Percentiles rank a stretch among this genome's conserved stretches.
phyloP scores from a whole-genome alignment of 2,888 invertebrate genomes.

The Pristionchus arcanus region DNA sequence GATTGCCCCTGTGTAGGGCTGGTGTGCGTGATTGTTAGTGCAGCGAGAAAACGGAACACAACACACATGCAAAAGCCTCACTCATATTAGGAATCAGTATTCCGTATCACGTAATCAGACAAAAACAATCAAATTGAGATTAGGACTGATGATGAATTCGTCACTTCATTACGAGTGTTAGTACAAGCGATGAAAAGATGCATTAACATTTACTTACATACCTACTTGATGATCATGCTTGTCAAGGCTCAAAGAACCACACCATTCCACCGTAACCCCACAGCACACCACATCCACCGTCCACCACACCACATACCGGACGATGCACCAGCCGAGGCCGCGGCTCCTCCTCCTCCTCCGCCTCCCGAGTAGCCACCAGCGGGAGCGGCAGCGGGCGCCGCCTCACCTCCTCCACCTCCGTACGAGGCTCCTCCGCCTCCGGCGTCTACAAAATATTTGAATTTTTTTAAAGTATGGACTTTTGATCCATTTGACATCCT shows the following conservation, averaged over 20 bases:
- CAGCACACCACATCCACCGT: neutral
- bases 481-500: no score
- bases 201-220: neutral
- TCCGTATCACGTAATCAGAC: neutral
- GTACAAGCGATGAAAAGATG: no score
- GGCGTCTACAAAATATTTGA: neutral
- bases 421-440: slow-evolving; percentile 14
- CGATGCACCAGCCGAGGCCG: neutral
- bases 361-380: neutral
- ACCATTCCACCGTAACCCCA: neutral
- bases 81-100: neutral
- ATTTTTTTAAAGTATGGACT: no score
- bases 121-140: neutral
- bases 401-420: slow-evolving; percentile 1
- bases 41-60: neutral
- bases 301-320: neutral
- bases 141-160: no score
- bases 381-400: slow-evolving; percentile 19
- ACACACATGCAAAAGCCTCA: neutral
- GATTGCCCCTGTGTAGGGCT: slow-evolving; percentile 28
- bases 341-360: slow-evolving; percentile 31
- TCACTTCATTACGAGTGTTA: no score
- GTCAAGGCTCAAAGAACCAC: neutral
- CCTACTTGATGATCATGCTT: neutral
- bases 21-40: neutral